These are phyloP conservation scores for Malurus elegans DNA, from an alignment of 2,113 vertebrate species.

Conservation along the genomic window DNA sequence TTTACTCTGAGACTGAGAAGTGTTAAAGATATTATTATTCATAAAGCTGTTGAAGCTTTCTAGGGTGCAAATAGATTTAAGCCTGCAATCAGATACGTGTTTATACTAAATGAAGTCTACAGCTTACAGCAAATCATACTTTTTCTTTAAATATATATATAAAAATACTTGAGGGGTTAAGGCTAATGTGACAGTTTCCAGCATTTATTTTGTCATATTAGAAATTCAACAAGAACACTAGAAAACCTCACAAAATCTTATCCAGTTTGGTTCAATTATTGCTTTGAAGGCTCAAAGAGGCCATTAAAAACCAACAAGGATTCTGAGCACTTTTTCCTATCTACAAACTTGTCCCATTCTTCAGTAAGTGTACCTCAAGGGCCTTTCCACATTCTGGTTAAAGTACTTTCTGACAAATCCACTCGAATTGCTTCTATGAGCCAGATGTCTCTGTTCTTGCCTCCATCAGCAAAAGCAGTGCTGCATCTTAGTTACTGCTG, in stretches of 20 bases:
- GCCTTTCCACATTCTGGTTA: neutral
- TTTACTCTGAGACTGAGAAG: neutral
- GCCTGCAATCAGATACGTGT: neutral
- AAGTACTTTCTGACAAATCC: neutral
- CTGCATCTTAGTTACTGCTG: neutral
- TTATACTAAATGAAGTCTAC: neutral
- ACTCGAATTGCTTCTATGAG: neutral
- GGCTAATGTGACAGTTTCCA: neutral
- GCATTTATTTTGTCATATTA: neutral
- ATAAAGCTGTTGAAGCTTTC: neutral
- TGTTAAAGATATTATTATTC: neutral
- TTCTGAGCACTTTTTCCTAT: neutral
- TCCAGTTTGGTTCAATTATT: neutral
- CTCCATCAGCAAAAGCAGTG: neutral
- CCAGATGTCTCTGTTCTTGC: neutral
- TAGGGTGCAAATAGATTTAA: neutral
- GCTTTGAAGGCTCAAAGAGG: neutral
- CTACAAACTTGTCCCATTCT: neutral
- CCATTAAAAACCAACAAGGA: neutral
- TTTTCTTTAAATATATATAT: neutral
- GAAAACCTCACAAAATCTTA: neutral
- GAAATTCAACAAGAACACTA: neutral
- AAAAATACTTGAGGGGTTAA: neutral
- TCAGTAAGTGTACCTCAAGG: neutral
- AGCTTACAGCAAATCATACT: neutral